Base-by-base conservation (phyloP, 2,797 vertebrate genomes). In the Mico argentatus region DNA sequence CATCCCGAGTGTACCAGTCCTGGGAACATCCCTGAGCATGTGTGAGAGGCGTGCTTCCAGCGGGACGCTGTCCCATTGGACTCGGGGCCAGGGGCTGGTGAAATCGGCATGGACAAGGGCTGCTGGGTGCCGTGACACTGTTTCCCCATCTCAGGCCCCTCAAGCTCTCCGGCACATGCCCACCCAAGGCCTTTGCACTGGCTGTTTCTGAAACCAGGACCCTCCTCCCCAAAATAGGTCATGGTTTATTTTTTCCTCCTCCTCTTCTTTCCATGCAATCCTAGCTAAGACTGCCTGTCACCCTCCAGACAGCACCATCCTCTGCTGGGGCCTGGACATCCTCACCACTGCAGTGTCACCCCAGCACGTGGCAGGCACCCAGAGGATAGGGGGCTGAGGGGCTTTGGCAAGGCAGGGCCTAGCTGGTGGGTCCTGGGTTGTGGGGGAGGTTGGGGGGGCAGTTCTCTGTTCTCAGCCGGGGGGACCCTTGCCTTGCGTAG, bases 401-500 rank as follows among this genome's bases (percentile, higher is more conserved):
- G 3, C 57, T 24, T 85, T 9, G 0, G 64, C 52, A 79, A 55
- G 30, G 22, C 6, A 11, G n/a, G 19, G 36, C 7, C 2, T 8
- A 67, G 61, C 91, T 48, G 15, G 73, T 20, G 39, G 44, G 39
- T 10, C 30, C 72, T 12, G 64, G 50, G 33, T 39, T 80, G 10
- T 27, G 36, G 81, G 83, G 33, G 19, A 41, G 30, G n/a, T 30
- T 26, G 39, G 57, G 83, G 83, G 30, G 57, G 13, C 57, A 4
- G 44, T 30, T 72, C 26, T 33, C 27, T 2, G 11, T 75, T 50
- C 13, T 39, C 13, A 26, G 22, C 61, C 1, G 10, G n/a, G 30
- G 80, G 36, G n/a, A 39, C 52, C 19, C 97, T 97, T 97, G 97
- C 98, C 98, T 98, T 98, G 89, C 98, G 97, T 46, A 98, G 95